Evolutionary conservation across 2,797 vertebrate species (phyloP).

Genomic region (Pempheris klunzingeri): DNA sequence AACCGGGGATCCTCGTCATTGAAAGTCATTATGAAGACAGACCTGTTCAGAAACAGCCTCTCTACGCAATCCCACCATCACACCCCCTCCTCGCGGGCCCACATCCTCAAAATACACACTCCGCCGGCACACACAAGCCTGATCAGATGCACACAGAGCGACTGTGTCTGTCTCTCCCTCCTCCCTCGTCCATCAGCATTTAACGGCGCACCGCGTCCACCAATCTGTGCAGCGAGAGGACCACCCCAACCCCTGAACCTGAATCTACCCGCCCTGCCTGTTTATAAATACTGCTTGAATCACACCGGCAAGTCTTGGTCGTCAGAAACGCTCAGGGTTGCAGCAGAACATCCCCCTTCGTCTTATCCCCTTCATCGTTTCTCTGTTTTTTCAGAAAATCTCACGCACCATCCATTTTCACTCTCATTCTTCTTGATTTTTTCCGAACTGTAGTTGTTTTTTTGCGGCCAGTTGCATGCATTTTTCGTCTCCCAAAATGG

Average conservation of each 20-base stretch:
- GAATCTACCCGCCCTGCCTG: slow-evolving; percentile 84
- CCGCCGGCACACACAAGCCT: slow-evolving; percentile 41
- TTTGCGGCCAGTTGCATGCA: slow-evolving; percentile 92
- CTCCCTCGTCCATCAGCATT: slow-evolving; percentile 79
- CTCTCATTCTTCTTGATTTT: slow-evolving; percentile 21
- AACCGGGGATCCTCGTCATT: slow-evolving; percentile 55
- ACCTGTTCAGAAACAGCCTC: slow-evolving; percentile 53
- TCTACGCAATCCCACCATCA: slow-evolving; percentile 45
- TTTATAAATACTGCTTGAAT: slow-evolving; percentile 92
- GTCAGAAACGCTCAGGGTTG: slow-evolving; percentile 88
- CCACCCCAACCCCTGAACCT: slow-evolving; percentile 87
- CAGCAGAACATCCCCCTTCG: slow-evolving; percentile 82
- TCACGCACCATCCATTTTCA: slow-evolving; percentile 69
- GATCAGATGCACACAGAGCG: slow-evolving; percentile 35
- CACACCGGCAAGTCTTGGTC: slow-evolving; percentile 89
- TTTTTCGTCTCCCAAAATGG: slow-evolving; percentile 97
- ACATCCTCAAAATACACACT: slow-evolving; percentile 61
- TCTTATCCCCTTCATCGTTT: slow-evolving; percentile 78
- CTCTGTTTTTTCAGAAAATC: slow-evolving; percentile 78
- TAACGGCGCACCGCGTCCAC: slow-evolving; percentile 84
- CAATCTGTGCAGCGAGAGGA: slow-evolving; percentile 88
- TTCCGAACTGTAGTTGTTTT: slow-evolving; percentile 71
- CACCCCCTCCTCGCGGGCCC: slow-evolving; percentile 32
- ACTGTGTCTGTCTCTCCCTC: slow-evolving; percentile 61
- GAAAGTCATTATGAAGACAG: slow-evolving; percentile 45